These are phyloP conservation scores for Rhabdophis nuchalis DNA, from an alignment of 2,797 vertebrate genomes.

Conservation along the genomic window DNA sequence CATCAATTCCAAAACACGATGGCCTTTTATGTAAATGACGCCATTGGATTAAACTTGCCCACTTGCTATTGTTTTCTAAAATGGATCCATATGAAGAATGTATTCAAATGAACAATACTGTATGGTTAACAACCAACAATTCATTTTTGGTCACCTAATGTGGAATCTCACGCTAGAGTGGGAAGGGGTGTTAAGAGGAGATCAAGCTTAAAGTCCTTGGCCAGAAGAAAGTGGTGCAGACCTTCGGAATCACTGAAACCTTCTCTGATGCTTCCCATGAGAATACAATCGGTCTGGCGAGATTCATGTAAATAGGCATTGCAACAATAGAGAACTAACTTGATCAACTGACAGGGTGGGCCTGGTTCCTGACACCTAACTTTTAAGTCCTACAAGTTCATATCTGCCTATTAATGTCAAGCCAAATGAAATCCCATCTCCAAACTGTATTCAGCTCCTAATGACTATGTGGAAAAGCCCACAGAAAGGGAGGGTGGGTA, in stretches of 20 bases:
- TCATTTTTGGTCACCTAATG: neutral
- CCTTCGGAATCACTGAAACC: neutral
- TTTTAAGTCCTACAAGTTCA: neutral
- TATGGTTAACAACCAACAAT: neutral
- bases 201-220: neutral
- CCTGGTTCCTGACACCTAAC: neutral
- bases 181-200: neutral
- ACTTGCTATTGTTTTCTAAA: constrained; percentile 11
- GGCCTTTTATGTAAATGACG: constrained; percentile 8
- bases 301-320: neutral
- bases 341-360: neutral
- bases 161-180: neutral
- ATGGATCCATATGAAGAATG: neutral
- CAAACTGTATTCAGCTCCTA: neutral
- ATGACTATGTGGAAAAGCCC: neutral
- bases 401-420: neutral
- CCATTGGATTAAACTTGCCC: neutral
- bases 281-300: neutral
- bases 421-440: neutral
- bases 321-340: neutral
- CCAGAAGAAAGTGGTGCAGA: neutral
- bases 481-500: neutral
- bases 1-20: neutral
- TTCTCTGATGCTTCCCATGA: neutral
- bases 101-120: neutral